Conservation (phyloP, 2,888 invertebrate genomes). For the Ochropleura plecta region DNA sequence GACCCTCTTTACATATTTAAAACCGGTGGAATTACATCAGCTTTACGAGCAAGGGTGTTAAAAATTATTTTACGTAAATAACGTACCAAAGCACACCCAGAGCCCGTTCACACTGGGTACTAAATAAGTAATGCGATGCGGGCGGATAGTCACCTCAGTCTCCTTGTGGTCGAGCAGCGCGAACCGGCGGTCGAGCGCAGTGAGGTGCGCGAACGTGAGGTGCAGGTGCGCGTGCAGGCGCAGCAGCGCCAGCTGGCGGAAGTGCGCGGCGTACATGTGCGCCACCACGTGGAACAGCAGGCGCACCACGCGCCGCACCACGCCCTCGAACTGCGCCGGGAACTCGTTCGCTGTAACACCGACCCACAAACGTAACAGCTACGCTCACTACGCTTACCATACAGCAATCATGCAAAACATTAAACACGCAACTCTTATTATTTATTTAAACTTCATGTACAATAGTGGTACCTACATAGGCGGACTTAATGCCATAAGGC, state of each 20-base stretch:
- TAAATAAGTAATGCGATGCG: too few species aligned
- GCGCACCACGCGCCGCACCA: conserved; percentile 98
- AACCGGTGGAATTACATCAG: too few species aligned
- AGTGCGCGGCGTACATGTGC: conserved; percentile 99
- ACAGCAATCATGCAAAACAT: neutral
- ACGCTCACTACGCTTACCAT: neutral
- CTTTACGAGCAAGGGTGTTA: too few species aligned
- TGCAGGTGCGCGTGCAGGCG: conserved; percentile 99
- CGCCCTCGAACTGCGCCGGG: conserved; percentile 97
- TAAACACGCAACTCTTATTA: neutral
- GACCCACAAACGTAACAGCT: neutral
- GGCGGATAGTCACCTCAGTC: conserved; percentile 91
- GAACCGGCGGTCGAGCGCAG: conserved; percentile 95
- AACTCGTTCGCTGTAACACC: conserved; percentile 95
- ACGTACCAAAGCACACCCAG: too few species aligned
- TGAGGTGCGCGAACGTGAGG: conserved; percentile 99
- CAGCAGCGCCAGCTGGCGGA: conserved; percentile 98
- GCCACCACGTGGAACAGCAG: conserved; percentile 99
- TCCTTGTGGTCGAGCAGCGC: conserved; percentile 98
- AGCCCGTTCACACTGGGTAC: too few species aligned
- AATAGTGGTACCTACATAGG: too few species aligned
- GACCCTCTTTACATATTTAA: too few species aligned
- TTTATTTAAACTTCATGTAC: too few species aligned
- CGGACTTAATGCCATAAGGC: too few species aligned
- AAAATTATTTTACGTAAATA: too few species aligned